Base-by-base conservation (phyloP, 2,797 vertebrate species). In the Steatocranus sp. region DNA sequence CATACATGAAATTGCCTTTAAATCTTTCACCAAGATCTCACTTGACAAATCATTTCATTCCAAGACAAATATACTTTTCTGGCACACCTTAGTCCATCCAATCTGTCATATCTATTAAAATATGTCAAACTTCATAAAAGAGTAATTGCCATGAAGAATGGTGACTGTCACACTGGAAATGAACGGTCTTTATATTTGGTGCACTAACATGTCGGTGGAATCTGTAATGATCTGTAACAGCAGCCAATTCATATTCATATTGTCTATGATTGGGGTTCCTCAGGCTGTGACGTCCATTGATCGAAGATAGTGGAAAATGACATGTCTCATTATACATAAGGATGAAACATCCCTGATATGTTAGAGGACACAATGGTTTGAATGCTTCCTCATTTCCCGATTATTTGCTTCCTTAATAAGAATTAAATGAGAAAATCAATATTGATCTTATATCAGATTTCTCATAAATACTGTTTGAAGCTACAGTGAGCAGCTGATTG, bases 111-210 rank as follows among this genome's bases (percentile, higher is more conserved):
- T 82, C 79, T 79, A 88, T 92, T 88, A 61, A 87, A 87, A 88
- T n/a, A 53, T 84, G 89, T 94, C 89, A 91, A 81, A 88, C 76
- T 89, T 86, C 48, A 89, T 92, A 83, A 93, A 61, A 36, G 80
- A 89, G 80, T 88, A 86, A 90, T 86, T 88, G 84, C 85, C 50
- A 14, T 80, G 85, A 87, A 56, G 86, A 91, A 92, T 73, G 87
- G 83, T 56, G 79, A 79, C 83, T 87, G 91, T 89, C 89, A 80
- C 11, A 5, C 18, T 84, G 78, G 23, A 81, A 87, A 87, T 87
- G 56, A 87, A 83, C 34, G 56, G 54, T 76, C 77, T 86, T 88
- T 80, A 76, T 80, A 82, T 88, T 84, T 85, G 76, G 73, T 81
- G 54, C 80, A 53, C 73, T 49, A 77, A 41, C 53, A 36, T 85